Conservation (phyloP, 2,797 vertebrate species). For the Manis pentadactyla region DNA sequence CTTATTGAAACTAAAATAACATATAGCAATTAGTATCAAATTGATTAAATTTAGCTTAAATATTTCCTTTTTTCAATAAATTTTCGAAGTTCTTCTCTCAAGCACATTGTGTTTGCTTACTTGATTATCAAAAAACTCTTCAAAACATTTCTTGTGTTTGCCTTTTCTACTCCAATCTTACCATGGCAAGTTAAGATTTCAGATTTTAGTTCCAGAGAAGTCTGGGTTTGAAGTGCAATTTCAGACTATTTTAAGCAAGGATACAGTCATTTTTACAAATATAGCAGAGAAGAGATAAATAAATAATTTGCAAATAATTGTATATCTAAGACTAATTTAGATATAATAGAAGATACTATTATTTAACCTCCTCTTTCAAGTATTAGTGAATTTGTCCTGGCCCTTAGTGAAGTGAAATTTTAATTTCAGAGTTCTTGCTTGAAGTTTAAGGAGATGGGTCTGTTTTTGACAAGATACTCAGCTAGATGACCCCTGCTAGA, state of each 20-base stretch:
- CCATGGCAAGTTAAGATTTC: neutral
- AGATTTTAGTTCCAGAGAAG: neutral
- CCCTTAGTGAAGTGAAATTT: neutral
- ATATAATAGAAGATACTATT: neutral
- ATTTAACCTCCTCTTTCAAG: neutral
- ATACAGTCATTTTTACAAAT: neutral
- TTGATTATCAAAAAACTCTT: too few species aligned
- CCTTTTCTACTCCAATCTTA: neutral
- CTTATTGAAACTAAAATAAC: neutral
- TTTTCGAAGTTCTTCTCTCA: neutral
- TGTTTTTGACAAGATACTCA: neutral
- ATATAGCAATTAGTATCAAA: neutral
- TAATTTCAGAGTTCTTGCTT: neutral
- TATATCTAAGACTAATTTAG: neutral
- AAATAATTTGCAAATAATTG: neutral
- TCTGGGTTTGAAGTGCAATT: neutral
- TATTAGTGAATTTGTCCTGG: neutral
- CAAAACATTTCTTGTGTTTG: neutral
- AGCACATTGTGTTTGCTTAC: neutral
- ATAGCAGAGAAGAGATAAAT: neutral
- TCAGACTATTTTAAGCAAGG: neutral
- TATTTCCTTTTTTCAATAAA: neutral
- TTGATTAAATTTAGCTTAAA: neutral
- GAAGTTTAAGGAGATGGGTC: neutral
- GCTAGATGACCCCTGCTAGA: neutral